Evolutionary conservation across 2,113 vertebrate species (phyloP).

Genomic region (Narcine bancroftii): DNA sequence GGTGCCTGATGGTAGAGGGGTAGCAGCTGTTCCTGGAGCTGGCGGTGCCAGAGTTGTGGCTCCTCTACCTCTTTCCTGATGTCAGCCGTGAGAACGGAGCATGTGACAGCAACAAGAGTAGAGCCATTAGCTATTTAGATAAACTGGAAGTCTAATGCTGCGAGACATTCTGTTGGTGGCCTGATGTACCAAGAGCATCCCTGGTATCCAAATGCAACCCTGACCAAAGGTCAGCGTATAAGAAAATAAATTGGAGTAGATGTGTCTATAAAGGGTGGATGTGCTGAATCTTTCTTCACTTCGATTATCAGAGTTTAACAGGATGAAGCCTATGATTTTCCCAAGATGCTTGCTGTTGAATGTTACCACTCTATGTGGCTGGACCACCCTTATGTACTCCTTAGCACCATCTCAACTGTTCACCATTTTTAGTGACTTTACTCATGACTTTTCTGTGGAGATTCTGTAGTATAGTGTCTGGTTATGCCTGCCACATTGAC

Average conservation of each 20-base stretch:
- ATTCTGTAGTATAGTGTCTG: background rate
- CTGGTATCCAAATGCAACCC: background rate
- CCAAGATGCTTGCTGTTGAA: background rate
- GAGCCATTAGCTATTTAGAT: background rate
- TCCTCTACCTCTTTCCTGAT: no score
- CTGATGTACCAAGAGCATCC: background rate
- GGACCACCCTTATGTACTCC: background rate
- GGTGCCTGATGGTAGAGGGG: no score
- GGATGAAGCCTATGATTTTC: background rate
- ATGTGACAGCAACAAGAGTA: no score
- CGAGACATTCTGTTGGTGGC: background rate
- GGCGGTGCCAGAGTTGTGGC: no score
- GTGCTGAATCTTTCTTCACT: background rate
- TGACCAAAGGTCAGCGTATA: background rate
- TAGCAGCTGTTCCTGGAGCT: no score
- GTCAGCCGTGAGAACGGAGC: no score
- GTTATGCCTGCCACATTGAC: no score
- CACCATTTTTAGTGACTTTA: background rate
- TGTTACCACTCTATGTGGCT: background rate
- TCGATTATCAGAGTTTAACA: background rate
- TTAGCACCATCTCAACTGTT: background rate
- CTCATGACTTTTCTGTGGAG: background rate
- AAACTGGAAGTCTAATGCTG: background rate
- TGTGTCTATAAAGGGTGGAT: background rate
- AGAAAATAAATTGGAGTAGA: background rate